phyloP scores from a whole-genome alignment of 2,888 invertebrate genomes.

The Podabrus alpinus region DNA sequence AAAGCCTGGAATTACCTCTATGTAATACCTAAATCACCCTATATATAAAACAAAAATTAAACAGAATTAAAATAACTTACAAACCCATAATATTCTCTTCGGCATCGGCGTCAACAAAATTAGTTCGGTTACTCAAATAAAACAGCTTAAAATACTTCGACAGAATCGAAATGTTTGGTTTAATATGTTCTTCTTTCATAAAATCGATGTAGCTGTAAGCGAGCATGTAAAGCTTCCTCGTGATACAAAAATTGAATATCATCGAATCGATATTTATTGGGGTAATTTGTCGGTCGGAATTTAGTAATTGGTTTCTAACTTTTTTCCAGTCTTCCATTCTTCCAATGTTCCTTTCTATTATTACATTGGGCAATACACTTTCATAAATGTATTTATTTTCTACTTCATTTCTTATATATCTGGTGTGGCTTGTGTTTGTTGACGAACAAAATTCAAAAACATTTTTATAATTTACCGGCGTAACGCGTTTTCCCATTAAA shows the following conservation, averaged over 20 bases:
- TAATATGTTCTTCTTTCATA: conserved; percentile 56
- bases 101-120: conserved; percentile 54
- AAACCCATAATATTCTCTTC: conserved; percentile 61
- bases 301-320: conserved; percentile 56
- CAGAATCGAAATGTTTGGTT: conserved; percentile 62
- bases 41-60: too few relatives aligned
- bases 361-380: conserved; percentile 3
- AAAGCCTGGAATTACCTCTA: too few relatives aligned
- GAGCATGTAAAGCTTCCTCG: conserved; percentile 54
- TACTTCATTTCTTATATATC: conserved; percentile 1
- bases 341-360: conserved; percentile 4
- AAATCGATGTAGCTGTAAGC: conserved; percentile 65
- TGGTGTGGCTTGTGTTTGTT: neutral
- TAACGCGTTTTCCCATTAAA: neutral
- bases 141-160: conserved; percentile 64
- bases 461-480: neutral
- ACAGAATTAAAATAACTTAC: conserved; percentile 48
- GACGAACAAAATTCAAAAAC: neutral
- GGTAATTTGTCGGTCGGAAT: conserved; percentile 52
- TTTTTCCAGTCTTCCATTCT: conserved; percentile 47
- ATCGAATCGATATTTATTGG: conserved; percentile 64
- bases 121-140: conserved; percentile 48
- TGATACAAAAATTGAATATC: conserved; percentile 61
- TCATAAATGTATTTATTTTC: conserved; percentile 3
- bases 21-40: too few relatives aligned